Conservation (phyloP, 2,888 invertebrate genomes). For the Dromius quadrimaculatus region DNA sequence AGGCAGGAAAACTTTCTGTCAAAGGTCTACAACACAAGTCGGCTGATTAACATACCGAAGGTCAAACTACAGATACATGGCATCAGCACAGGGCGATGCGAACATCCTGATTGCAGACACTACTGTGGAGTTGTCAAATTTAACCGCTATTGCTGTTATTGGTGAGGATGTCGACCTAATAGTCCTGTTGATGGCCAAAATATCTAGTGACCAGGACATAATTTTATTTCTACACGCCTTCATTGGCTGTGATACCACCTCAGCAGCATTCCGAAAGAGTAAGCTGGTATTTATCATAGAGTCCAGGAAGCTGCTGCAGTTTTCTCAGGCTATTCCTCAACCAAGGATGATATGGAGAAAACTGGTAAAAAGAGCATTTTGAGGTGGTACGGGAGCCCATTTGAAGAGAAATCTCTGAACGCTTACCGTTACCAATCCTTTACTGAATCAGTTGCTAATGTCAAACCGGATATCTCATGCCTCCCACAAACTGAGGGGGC, state of each 20-base stretch:
- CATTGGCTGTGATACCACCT: not conserved
- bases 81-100: too few species aligned
- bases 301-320: not conserved
- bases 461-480: conserved; percentile 14
- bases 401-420: conserved; percentile 10
- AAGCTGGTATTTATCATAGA: not conserved
- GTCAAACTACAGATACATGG: too few species aligned
- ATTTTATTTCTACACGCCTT: not conserved
- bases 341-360: not conserved
- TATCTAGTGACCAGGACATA: too few species aligned
- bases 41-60: too few species aligned
- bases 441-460: not conserved
- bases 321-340: not conserved
- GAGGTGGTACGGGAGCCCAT: conserved; percentile 5
- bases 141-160: too few species aligned
- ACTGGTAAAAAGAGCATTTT: not conserved
- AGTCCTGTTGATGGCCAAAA: too few species aligned
- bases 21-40: too few species aligned
- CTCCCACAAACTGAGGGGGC: conserved; percentile 23
- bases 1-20: too few species aligned
- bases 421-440: not conserved
- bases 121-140: too few species aligned
- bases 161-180: too few species aligned
- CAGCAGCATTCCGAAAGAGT: not conserved
- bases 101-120: too few species aligned